phyloP scores from a whole-genome alignment of 2,113 vertebrate species.

The Acrocephalus kingi region DNA sequence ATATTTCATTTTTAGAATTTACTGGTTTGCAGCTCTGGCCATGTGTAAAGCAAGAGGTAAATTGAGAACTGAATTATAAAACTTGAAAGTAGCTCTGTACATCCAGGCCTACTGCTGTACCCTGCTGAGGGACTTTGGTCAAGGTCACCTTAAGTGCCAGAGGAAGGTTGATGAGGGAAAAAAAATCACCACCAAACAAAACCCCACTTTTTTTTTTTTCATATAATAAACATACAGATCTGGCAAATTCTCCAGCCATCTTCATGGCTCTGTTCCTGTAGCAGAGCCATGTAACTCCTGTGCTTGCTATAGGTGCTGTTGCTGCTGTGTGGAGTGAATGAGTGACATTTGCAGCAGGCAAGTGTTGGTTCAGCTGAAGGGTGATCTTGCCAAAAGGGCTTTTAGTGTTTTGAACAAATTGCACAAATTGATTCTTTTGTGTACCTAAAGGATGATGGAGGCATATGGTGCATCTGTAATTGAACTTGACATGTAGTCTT shows the following conservation, averaged over 20 bases:
- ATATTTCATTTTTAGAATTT: not conserved
- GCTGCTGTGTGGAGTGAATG: not conserved
- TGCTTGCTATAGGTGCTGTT: not conserved
- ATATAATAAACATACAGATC: accelerated
- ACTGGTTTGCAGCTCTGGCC: not conserved
- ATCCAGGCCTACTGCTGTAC: not conserved
- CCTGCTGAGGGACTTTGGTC: not conserved
- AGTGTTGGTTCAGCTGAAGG: not conserved
- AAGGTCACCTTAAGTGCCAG: not conserved
- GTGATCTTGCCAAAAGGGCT: not conserved
- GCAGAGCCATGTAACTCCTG: not conserved
- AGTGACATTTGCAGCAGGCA: not conserved
- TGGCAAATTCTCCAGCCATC: accelerated
- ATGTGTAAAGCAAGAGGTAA: not conserved
- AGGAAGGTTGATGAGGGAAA: not conserved
- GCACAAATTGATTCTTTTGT: slow-evolving; percentile 2
- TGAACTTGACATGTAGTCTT: slow-evolving; percentile 18
- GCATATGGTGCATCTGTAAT: slow-evolving; percentile 19
- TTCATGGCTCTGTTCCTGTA: not conserved
- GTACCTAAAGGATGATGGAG: slow-evolving; percentile 25
- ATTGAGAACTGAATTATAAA: not conserved
- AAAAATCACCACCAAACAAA: not conserved
- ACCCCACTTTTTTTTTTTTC: not conserved
- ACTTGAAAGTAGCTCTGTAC: not conserved
- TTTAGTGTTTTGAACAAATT: not conserved